Conservation (phyloP, 2,113 vertebrate genomes). For the Nematolebias whitei region DNA sequence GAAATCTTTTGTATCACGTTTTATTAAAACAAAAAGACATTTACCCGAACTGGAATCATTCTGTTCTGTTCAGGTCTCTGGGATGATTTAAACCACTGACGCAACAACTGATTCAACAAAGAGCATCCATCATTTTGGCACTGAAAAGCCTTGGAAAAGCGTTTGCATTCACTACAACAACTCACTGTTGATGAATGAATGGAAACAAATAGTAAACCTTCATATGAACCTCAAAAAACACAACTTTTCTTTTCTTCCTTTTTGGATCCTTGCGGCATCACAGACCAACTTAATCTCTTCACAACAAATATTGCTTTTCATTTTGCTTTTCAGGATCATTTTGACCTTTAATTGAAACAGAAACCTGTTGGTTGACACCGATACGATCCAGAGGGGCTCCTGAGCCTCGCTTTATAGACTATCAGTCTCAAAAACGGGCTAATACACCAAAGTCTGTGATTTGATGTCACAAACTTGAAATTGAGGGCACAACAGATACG, state of each 20-base stretch:
- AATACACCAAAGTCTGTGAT: slow-evolving; percentile 38
- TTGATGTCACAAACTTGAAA: slow-evolving; percentile 51
- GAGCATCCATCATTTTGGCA: slow-evolving; percentile 35
- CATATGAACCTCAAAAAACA: slow-evolving; percentile 32
- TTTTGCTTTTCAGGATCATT: slow-evolving; percentile 35
- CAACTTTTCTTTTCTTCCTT: slow-evolving; percentile 25
- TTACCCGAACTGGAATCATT: slow-evolving; percentile 8
- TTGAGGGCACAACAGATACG: slow-evolving; percentile 46
- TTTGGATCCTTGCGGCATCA: neutral
- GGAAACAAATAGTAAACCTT: slow-evolving; percentile 32
- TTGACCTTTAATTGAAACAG: slow-evolving; percentile 39
- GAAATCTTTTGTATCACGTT: neutral
- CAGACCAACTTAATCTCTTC: neutral
- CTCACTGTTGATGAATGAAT: slow-evolving; percentile 32
- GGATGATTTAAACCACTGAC: slow-evolving; percentile 30
- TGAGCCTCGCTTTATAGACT: slow-evolving; percentile 29
- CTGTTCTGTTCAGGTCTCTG: slow-evolving; percentile 2
- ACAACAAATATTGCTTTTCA: slow-evolving; percentile 19
- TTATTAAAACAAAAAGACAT: neutral
- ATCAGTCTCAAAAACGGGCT: slow-evolving; percentile 45
- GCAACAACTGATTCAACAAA: slow-evolving; percentile 15
- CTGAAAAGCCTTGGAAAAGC: slow-evolving; percentile 6
- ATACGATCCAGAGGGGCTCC: slow-evolving; percentile 12
- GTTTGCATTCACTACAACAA: slow-evolving; percentile 1
- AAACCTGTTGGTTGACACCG: slow-evolving; percentile 23